Percentiles rank a stretch among this genome's conserved stretches.
Conservation (phyloP, 2,797 vertebrate genomes). For the Schizopygopsis pylzovi region DNA sequence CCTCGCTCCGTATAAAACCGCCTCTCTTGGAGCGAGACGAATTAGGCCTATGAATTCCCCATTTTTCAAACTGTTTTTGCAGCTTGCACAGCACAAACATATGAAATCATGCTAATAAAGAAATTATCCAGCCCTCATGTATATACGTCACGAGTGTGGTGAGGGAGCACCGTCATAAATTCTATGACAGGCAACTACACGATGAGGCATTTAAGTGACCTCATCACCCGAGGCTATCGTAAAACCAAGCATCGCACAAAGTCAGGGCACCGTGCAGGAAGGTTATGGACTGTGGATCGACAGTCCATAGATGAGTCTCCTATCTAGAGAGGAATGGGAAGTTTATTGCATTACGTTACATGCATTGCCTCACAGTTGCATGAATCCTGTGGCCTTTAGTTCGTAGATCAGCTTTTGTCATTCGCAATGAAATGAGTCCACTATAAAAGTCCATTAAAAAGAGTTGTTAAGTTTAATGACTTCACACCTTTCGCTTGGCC, state of each 20-base stretch:
- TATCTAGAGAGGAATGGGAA: neutral
- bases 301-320: constrained; percentile 10
- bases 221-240: constrained; percentile 35
- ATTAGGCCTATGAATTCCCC: constrained; percentile 12
- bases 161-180: constrained; percentile 39
- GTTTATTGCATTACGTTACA: constrained; percentile 23
- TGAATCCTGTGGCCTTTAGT: constrained; percentile 11
- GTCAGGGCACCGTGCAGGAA: constrained; percentile 31
- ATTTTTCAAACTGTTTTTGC: neutral
- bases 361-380: constrained; percentile 51
- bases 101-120: constrained; percentile 48
- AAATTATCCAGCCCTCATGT: constrained; percentile 13
- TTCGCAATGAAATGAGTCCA: constrained; percentile 18
- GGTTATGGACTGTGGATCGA: constrained; percentile 37
- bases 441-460: constrained; percentile 28
- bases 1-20: neutral
- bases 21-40: constrained; percentile 12
- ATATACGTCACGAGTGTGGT: neutral
- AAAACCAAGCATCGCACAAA: constrained; percentile 3
- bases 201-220: constrained; percentile 46
- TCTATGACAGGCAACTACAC: constrained; percentile 6
- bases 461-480: constrained; percentile 14
- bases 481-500: constrained; percentile 13
- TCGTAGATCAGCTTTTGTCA: constrained; percentile 30
- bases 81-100: constrained; percentile 24